These are phyloP conservation scores for Glaucopsyche alexis DNA, from an alignment of 2,888 invertebrate species.

Conservation along the genomic window DNA sequence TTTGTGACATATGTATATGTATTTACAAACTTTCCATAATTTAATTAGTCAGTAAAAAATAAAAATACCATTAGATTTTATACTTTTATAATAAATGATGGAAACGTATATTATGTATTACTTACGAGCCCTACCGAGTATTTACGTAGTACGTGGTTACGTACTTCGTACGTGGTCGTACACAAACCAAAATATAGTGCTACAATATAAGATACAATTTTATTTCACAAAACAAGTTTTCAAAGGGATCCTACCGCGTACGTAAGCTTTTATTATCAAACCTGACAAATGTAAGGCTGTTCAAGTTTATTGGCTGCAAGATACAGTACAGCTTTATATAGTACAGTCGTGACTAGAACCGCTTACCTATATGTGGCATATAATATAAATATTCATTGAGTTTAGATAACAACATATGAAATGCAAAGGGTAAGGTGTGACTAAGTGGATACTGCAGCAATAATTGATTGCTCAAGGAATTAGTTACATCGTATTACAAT, in stretches of 20 bases:
- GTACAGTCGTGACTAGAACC: slow-evolving; percentile 8
- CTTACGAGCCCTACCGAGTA: too few species aligned
- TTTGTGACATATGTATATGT: too few species aligned
- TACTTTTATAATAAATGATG: too few species aligned
- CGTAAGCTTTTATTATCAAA: neutral
- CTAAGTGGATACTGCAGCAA: neutral
- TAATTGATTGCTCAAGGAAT: neutral
- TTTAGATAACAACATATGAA: neutral
- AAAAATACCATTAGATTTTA: too few species aligned
- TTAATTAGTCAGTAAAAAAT: too few species aligned
- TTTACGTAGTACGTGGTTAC: too few species aligned
- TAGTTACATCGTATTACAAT: too few species aligned
- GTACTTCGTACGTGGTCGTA: too few species aligned
- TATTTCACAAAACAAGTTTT: neutral
- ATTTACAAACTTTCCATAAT: too few species aligned
- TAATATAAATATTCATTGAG: slow-evolving; percentile 8
- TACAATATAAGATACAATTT: neutral
- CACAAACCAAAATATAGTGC: neutral
- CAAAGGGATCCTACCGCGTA: neutral
- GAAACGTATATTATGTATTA: too few species aligned
- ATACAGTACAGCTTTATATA: slow-evolving; percentile 7
- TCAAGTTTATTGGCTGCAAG: slow-evolving; percentile 12
- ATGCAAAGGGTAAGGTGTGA: neutral
- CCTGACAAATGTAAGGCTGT: neutral
- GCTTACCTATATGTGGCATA: neutral